phyloP scores from a whole-genome alignment of 1,140 invertebrate species.

The Papilio polytes region DNA sequence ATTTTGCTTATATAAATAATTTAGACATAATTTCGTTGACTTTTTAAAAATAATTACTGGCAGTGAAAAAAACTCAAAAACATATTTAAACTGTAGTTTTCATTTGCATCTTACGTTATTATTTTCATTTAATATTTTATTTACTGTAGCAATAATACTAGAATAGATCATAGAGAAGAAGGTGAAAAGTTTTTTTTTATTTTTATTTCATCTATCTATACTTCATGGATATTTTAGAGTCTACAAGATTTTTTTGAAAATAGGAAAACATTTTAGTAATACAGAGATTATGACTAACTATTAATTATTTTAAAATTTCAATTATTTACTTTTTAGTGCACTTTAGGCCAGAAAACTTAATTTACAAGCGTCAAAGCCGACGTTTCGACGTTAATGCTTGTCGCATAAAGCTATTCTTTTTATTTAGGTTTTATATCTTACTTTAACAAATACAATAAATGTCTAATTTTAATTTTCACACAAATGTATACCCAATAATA shows the following conservation, averaged over 20 bases:
- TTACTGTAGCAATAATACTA: not conserved
- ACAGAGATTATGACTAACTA: not conserved
- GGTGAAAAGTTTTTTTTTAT: not conserved
- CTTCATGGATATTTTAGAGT: not conserved
- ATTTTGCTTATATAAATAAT: too few relatives aligned
- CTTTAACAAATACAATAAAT: not conserved
- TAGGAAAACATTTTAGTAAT: not conserved
- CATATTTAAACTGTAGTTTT: too few relatives aligned
- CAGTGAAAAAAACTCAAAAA: too few relatives aligned
- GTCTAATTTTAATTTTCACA: not conserved
- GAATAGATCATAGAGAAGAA: not conserved
- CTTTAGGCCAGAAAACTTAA: not conserved
- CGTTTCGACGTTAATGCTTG: not conserved
- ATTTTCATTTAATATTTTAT: not conserved
- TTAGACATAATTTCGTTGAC: too few relatives aligned
- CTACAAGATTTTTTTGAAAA: not conserved
- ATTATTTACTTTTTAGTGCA: not conserved
- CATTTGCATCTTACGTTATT: too few relatives aligned
- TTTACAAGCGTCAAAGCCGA: not conserved
- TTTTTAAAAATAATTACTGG: too few relatives aligned
- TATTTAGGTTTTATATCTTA: not conserved
- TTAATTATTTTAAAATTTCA: not conserved
- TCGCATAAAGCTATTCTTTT: not conserved
- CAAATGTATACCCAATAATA: not conserved
- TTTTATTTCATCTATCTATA: conserved; percentile 2